These are phyloP conservation scores for Staurois parvus DNA, from an alignment of 2,797 vertebrate genomes.

Conservation along the genomic window DNA sequence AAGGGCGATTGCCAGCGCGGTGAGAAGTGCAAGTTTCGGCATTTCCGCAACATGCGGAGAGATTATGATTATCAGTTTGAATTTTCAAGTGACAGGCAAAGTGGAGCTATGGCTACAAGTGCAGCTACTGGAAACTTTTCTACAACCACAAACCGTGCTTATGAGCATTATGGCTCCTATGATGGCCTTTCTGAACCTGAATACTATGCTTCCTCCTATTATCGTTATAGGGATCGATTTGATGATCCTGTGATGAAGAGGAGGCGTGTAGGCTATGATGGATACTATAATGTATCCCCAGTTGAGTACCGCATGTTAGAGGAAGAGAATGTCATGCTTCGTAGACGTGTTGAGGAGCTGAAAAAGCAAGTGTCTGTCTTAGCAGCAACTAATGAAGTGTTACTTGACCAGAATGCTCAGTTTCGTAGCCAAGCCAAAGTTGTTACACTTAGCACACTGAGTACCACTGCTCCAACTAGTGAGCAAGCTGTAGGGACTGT, in stretches of 20 bases:
- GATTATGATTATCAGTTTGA: slow-evolving; percentile 85
- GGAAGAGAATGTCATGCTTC: slow-evolving; percentile 91
- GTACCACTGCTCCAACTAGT: slow-evolving; percentile 84
- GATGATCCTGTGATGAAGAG: slow-evolving; percentile 91
- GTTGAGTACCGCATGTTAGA: slow-evolving; percentile 93
- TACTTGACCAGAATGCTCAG: slow-evolving; percentile 98
- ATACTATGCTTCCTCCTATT: slow-evolving; percentile 63
- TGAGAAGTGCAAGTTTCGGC: slow-evolving; percentile 95
- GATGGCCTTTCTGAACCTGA: slow-evolving; percentile 63
- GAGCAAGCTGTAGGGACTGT: slow-evolving; percentile 93
- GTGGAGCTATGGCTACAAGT: slow-evolving; percentile 71
- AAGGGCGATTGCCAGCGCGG: slow-evolving; percentile 96
- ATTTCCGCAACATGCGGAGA: slow-evolving; percentile 94
- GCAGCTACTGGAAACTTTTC: slow-evolving; percentile 63
- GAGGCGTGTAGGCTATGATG: slow-evolving; percentile 86
- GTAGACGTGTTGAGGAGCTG: slow-evolving; percentile 93
- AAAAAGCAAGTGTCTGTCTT: slow-evolving; percentile 97
- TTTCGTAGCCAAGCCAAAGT: slow-evolving; percentile 96
- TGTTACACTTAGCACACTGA: slow-evolving; percentile 83
- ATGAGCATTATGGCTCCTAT: slow-evolving; percentile 82
- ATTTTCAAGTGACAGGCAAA: slow-evolving; percentile 70
- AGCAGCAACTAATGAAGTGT: slow-evolving; percentile 94
- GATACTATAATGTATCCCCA: slow-evolving; percentile 77
- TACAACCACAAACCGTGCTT: slow-evolving; percentile 78
- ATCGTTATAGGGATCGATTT: slow-evolving; percentile 72